Base-by-base conservation (phyloP, 2,888 invertebrate species). In the Temnothorax unifasciatus region DNA sequence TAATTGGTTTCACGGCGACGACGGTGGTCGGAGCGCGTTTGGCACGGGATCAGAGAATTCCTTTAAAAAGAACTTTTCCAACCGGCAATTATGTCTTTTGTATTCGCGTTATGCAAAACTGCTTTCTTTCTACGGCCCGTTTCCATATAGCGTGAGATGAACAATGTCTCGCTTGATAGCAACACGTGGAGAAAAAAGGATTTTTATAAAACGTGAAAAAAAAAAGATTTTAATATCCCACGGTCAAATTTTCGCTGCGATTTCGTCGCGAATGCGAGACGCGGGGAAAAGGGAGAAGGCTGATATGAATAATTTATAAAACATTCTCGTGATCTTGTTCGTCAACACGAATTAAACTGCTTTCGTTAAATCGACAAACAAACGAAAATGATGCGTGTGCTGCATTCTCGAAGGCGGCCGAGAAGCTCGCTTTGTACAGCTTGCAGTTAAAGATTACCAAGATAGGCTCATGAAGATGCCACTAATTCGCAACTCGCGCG, bases 81-180 rank as follows among this genome's bases (percentile, higher is more conserved):
- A 34, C 3, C 66, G 69, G 18, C 57, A 68, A 69, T 79, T 69
- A 69, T 50, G 77, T 79, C 54, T 57, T 57, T 79, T 79, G 69
- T 79, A 54, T 79, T 50, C 69, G 29, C 44, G 57, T 79, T 79
- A 68, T 57, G 68, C 68, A 41, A 41, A 79, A 79, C 44, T 54
- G 66, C 66, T 61, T 63, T 66, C 66, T 77, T 61, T 29, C 29
- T 61, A 15, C 47, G n/a, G 61, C 44, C 21, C 50, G 34, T 34
- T 59, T 75, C n/a, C 44, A 52, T n/a, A 29, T n/a, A 29, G 41
- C 41, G n/a, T 64, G 44, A 44, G 15, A 61, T n/a, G n/a, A 74
- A 74, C 41, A 74, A 61, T 29, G 41, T 44, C 29, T 44, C 44
- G 44, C 59, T 74, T 44, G 74, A 3, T 61, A 44, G 15, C 57